Evolutionary conservation across 53 echinoderm and acorn worm genomes (phyloP).

Genomic region (Actinopyga echinites): DNA sequence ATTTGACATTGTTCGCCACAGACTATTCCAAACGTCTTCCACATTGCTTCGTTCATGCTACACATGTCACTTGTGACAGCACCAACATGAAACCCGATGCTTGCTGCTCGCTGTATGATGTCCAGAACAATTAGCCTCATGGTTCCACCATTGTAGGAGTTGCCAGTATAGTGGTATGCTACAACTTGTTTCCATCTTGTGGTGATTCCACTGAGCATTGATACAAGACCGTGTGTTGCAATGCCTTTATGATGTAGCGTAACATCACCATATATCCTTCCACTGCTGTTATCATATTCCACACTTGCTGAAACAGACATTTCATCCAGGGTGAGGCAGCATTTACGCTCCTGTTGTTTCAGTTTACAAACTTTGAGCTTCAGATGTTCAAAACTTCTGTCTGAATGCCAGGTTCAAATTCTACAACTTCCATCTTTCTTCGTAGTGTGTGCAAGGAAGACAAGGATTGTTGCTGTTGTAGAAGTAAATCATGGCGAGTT

Average conservation of each 20-base stretch:
- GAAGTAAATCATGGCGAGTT: constrained; percentile 35
- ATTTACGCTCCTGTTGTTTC: constrained; percentile 57
- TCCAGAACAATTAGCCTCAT: constrained; percentile 12
- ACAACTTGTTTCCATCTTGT: constrained; percentile 55
- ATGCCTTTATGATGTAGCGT: constrained; percentile 34
- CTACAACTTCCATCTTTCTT: constrained; percentile 33
- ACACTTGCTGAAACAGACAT: constrained; percentile 71
- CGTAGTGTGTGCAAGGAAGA: constrained; percentile 53
- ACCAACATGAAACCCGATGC: constrained; percentile 40
- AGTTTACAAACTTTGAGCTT: constrained; percentile 17
- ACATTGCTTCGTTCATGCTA: constrained; percentile 33
- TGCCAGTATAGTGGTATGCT: constrained; percentile 27
- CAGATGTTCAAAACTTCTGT: constrained; percentile 52
- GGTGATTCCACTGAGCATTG: constrained; percentile 43
- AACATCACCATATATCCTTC: constrained; percentile 26
- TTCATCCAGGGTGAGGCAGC: constrained; percentile 74
- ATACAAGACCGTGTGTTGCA: constrained; percentile 40
- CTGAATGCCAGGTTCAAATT: constrained; percentile 56
- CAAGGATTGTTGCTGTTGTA: constrained; percentile 26
- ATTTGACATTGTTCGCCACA: constrained; percentile 3
- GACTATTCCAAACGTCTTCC: constrained; percentile 1
- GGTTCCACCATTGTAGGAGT: background rate
- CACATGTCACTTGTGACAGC: constrained; percentile 39
- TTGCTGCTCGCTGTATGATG: background rate
- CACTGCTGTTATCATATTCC: constrained; percentile 67